These are phyloP conservation scores for Dipodomys stephensi DNA, from an alignment of 2,113 vertebrate species.

Conservation along the genomic window DNA sequence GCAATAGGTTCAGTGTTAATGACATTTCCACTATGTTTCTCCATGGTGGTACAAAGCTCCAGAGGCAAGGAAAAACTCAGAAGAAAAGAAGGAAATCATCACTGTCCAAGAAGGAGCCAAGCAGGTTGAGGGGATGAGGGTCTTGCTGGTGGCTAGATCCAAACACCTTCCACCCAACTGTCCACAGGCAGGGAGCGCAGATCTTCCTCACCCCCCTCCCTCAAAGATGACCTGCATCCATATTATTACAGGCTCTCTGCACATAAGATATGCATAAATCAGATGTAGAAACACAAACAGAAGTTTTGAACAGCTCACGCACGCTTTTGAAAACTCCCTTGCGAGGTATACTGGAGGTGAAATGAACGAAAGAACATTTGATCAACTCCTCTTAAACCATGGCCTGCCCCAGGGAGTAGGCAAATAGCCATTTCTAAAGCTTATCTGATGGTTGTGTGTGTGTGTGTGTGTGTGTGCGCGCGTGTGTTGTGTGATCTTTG, in stretches of 20 bases:
- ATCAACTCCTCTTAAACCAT: conserved; percentile 71
- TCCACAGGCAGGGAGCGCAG: not conserved
- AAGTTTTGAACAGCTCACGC: conserved; percentile 70
- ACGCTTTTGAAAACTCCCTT: conserved; percentile 70
- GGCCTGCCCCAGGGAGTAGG: conserved; percentile 68
- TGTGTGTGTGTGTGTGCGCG: conserved; percentile 11
- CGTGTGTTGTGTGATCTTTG: conserved; percentile 34
- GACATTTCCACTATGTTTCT: conserved; percentile 85
- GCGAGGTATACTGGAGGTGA: conserved; percentile 80
- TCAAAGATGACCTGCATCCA: not conserved
- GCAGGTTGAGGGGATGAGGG: not conserved
- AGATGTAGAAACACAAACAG: conserved; percentile 48
- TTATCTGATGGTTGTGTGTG: conserved; percentile 56
- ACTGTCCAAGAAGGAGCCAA: not conserved
- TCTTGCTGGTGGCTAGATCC: not conserved
- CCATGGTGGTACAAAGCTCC: conserved; percentile 80
- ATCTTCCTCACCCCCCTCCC: not conserved
- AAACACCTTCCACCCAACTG: not conserved
- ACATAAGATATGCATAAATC: not conserved
- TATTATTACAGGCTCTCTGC: not conserved
- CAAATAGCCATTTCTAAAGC: conserved; percentile 80
- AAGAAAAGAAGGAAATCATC: conserved; percentile 56
- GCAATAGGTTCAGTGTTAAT: conserved; percentile 88
- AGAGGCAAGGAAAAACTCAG: conserved; percentile 67
- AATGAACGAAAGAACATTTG: conserved; percentile 64